Evolutionary conservation across 2,113 vertebrate genomes (phyloP).

Genomic region (Otolemur garnettii): DNA sequence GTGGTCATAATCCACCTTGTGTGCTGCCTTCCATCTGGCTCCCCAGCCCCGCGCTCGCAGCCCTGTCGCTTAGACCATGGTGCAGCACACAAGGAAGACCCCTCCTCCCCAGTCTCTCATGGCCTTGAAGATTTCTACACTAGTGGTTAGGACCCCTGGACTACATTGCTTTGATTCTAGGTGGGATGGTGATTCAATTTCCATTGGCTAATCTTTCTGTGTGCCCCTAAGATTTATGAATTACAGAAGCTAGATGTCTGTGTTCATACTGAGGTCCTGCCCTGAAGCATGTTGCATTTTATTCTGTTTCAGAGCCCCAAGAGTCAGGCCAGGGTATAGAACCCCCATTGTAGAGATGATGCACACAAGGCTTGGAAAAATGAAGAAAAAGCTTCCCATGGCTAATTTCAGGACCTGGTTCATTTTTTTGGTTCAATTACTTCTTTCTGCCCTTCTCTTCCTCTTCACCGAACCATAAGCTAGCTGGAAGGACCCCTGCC

Average conservation of each 20-base stretch:
- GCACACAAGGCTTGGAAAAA: background rate
- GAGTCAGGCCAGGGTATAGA: background rate
- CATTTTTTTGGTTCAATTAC: background rate
- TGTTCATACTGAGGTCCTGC: background rate
- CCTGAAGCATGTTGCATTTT: background rate
- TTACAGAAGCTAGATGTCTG: background rate
- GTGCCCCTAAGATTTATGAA: background rate
- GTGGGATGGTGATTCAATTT: background rate
- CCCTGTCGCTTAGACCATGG: background rate
- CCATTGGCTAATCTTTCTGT: background rate
- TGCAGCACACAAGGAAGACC: background rate
- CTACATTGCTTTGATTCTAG: background rate
- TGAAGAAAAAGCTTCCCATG: background rate
- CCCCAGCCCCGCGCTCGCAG: fast-evolving
- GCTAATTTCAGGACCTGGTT: background rate
- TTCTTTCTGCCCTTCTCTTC: background rate
- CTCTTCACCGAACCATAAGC: background rate
- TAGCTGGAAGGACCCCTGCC: background rate
- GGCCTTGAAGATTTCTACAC: background rate
- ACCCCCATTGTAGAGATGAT: background rate
- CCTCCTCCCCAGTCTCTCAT: background rate
- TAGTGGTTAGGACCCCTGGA: background rate
- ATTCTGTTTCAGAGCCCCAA: background rate
- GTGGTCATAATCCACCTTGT: background rate
- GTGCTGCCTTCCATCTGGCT: background rate